Conservation (phyloP, 1,140 invertebrate genomes). For the Sipha flava region DNA sequence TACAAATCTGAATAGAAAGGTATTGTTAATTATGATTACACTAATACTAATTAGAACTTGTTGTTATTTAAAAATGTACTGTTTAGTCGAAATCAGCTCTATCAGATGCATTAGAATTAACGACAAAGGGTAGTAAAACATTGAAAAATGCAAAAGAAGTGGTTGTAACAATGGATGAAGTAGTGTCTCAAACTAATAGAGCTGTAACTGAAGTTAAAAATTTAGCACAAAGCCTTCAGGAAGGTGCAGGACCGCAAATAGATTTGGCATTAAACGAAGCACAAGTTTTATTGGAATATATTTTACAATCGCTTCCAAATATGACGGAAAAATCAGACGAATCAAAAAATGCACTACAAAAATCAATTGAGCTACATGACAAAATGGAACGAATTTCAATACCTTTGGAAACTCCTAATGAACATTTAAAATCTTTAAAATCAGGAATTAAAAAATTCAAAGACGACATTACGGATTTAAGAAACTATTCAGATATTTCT, state of each 20-base stretch:
- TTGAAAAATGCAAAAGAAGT: slow-evolving; percentile 31
- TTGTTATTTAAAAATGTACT: not conserved
- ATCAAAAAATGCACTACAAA: slow-evolving; percentile 40
- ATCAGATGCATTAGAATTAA: slow-evolving; percentile 46
- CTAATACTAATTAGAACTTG: not conserved
- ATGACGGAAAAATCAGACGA: not conserved
- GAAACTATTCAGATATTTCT: slow-evolving; percentile 56
- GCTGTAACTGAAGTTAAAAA: slow-evolving; percentile 36
- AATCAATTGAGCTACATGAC: slow-evolving; percentile 55
- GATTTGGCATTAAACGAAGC: slow-evolving; percentile 68
- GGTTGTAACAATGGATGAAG: slow-evolving; percentile 19
- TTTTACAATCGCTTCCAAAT: slow-evolving; percentile 42
- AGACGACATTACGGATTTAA: slow-evolving; percentile 62
- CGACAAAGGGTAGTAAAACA: slow-evolving; percentile 40
- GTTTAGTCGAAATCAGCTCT: not conserved
- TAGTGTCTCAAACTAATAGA: slow-evolving; percentile 26
- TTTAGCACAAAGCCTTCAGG: slow-evolving; percentile 36
- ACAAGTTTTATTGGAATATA: slow-evolving; percentile 56
- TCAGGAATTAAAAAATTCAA: slow-evolving; percentile 54
- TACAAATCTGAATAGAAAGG: slow-evolving; percentile 49
- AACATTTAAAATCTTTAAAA: slow-evolving; percentile 49
- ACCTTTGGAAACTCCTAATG: slow-evolving; percentile 56
- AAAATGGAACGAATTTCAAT: slow-evolving; percentile 56
- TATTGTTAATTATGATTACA: slow-evolving; percentile 37
- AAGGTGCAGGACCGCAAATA: slow-evolving; percentile 53